A percentile compares a stretch with the other conserved stretches of the same genome.
These are phyloP conservation scores for Trachymyrmex cornetzi DNA, from an alignment of 1,140 invertebrate genomes.

Conservation along the genomic window DNA sequence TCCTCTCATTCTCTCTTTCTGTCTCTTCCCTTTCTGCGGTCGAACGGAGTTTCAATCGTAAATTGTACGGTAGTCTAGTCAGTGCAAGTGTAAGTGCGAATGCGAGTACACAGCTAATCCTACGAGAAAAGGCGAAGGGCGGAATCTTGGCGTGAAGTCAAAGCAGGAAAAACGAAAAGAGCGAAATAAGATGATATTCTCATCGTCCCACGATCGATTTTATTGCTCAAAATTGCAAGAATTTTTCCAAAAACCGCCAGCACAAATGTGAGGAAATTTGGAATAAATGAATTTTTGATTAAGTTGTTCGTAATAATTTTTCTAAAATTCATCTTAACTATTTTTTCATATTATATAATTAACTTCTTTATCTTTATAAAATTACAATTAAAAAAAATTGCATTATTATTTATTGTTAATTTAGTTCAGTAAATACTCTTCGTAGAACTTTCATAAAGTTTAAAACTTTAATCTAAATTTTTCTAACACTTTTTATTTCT, in stretches of 20 bases:
- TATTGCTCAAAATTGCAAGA: conserved; percentile 12
- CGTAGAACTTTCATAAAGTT: background rate
- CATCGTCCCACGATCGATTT: conserved; percentile 37
- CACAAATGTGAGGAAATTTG: background rate
- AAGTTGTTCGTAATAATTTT: background rate
- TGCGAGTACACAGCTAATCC: conserved; percentile 72
- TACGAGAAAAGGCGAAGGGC: conserved; percentile 62
- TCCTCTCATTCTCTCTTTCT: conserved; percentile 15
- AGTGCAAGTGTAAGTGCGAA: conserved; percentile 28
- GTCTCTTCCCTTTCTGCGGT: conserved; percentile 69
- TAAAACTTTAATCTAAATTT: background rate
- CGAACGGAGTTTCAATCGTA: conserved; percentile 79
- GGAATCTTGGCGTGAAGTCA: conserved; percentile 79
- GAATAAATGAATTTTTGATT: background rate
- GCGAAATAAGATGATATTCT: conserved; percentile 47
- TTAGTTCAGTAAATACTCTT: background rate
- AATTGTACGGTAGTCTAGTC: conserved; percentile 75
- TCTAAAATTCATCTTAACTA: background rate
- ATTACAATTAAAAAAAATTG: background rate
- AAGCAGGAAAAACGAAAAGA: conserved; percentile 53
- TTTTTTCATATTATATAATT: background rate
- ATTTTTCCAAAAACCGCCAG: conserved; percentile 6
- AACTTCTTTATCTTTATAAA: background rate
- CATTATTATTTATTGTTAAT: conserved; percentile 1
- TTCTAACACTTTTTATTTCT: background rate